A percentile compares a stretch with the other conserved stretches of the same genome.
Evolutionary conservation across 2,113 vertebrate species (phyloP).

Genomic region (Drymodes brunneopygia): DNA sequence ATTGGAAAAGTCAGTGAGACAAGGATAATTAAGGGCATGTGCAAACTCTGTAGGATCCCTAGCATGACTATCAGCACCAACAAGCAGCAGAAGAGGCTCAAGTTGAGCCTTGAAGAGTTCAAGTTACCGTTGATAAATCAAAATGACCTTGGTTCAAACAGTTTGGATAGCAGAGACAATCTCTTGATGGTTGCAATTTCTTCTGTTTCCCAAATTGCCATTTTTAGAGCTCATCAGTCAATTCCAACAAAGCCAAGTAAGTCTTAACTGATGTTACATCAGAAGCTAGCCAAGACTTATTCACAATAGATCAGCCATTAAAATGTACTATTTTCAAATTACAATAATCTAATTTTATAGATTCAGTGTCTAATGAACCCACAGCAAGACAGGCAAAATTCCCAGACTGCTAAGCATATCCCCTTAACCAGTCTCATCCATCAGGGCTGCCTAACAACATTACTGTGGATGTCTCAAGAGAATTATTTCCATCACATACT

Average conservation of each 20-base stretch:
- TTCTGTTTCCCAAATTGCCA: neutral
- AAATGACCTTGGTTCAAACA: neutral
- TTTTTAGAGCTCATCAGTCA: neutral
- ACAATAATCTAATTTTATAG: constrained; percentile 22
- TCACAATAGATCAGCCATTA: neutral
- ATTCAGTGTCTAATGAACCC: neutral
- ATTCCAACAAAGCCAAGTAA: neutral
- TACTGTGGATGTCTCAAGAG: neutral
- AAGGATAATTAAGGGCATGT: neutral
- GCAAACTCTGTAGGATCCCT: neutral
- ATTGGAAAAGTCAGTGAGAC: neutral
- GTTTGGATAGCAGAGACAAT: neutral
- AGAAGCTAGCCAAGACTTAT: neutral
- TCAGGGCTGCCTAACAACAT: neutral
- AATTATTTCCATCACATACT: neutral
- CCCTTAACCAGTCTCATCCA: neutral
- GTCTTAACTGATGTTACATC: neutral
- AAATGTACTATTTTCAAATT: neutral
- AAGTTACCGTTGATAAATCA: neutral
- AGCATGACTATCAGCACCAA: neutral
- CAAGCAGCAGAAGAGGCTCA: neutral
- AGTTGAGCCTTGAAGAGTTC: neutral
- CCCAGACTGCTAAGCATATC: neutral
- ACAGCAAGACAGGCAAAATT: neutral
- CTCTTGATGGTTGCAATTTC: neutral